Evolutionary conservation across 2,113 vertebrate species (phyloP).

Genomic region (Nipponia nippon): DNA sequence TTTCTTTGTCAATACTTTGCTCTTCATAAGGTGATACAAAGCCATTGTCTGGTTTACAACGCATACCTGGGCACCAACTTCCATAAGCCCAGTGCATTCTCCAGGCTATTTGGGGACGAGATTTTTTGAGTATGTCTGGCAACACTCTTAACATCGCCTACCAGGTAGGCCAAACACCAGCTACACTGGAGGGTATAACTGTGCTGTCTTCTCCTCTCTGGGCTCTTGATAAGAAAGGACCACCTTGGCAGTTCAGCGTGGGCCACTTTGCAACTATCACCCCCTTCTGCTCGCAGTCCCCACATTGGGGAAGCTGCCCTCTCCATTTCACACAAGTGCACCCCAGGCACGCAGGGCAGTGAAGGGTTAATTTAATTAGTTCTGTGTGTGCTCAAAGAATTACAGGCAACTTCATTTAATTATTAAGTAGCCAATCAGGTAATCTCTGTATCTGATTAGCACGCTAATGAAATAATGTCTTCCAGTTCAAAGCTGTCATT

Average conservation of each 20-base stretch:
- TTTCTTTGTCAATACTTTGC: not conserved
- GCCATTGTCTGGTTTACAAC: not conserved
- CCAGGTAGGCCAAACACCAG: not conserved
- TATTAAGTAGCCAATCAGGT: conserved; percentile 75
- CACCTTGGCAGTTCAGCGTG: not conserved
- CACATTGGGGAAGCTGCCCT: not conserved
- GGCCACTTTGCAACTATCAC: not conserved
- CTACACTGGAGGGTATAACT: not conserved
- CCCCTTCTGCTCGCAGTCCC: not conserved
- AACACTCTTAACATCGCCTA: no score
- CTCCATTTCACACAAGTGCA: conserved; percentile 46
- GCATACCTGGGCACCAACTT: not conserved
- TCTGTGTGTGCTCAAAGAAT: conserved; percentile 72
- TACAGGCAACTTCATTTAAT: conserved; percentile 77
- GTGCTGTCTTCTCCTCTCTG: not conserved
- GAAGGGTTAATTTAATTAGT: conserved; percentile 75
- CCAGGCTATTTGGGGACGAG: not conserved
- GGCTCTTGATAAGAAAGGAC: not conserved
- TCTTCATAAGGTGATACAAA: not conserved
- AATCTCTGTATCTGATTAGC: conserved; percentile 72
- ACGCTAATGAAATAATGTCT: conserved; percentile 74
- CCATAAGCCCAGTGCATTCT: not conserved
- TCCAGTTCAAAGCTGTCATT: conserved; percentile 75
- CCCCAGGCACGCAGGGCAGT: conserved; percentile 21
- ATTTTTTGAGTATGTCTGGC: not conserved